phyloP scores from a whole-genome alignment of 2,113 vertebrate species.

The Brachirus orientalis region DNA sequence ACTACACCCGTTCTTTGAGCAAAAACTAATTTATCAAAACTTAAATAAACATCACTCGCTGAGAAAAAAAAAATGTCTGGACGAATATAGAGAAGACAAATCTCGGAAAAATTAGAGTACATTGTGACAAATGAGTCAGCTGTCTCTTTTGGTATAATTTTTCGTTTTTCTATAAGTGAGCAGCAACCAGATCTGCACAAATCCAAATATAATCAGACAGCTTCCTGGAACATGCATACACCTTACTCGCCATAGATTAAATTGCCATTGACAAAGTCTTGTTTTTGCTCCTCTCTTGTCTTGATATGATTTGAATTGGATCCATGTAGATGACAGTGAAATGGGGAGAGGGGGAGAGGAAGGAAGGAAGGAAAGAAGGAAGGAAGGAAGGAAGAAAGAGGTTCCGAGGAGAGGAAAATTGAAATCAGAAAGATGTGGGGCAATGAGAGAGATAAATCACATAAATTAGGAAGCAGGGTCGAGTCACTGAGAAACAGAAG shows the following conservation, averaged over 20 bases:
- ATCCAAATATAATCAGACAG: constrained; percentile 75
- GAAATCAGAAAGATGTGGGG: constrained; percentile 34
- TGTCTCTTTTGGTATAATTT: constrained; percentile 54
- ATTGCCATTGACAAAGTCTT: constrained; percentile 75
- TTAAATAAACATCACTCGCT: constrained; percentile 45
- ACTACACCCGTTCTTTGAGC: constrained; percentile 29
- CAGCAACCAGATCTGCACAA: constrained; percentile 63
- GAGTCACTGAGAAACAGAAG: constrained; percentile 42
- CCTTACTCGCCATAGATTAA: constrained; percentile 65
- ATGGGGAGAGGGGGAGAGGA: constrained; percentile 29
- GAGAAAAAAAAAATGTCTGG: constrained; percentile 12
- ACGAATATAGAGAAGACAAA: constrained; percentile 19
- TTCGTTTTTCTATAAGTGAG: constrained; percentile 42
- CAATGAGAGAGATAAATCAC: constrained; percentile 50
- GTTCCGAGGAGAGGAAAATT: constrained; percentile 38
- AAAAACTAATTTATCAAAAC: constrained; percentile 66
- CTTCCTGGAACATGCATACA: constrained; percentile 70
- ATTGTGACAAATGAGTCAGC: constrained; percentile 68
- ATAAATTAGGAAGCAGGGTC: constrained; percentile 52
- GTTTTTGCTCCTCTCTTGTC: constrained; percentile 60
- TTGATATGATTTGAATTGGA: constrained; percentile 69
- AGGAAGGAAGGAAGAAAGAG: constrained; percentile 12
- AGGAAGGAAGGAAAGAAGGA: constrained; percentile 12
- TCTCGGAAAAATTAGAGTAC: constrained; percentile 50
- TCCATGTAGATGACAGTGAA: constrained; percentile 54